phyloP scores from a whole-genome alignment of 1,140 invertebrate genomes.

The Cydia fagiglandana region DNA sequence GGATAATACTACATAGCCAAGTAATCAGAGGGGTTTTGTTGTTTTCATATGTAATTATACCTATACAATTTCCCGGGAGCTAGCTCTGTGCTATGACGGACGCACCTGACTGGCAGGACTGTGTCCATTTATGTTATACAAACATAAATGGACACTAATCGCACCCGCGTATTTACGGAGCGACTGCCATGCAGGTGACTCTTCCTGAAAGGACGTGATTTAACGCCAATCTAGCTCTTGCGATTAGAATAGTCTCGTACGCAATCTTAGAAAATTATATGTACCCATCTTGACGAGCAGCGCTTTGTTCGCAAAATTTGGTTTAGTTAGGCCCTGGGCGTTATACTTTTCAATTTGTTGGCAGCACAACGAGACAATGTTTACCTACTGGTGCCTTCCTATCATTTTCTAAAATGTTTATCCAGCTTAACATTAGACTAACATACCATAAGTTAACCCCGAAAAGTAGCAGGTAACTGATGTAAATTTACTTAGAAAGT shows the following conservation, averaged over 20 bases:
- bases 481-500: no score
- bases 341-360: no score
- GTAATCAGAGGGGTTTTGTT: not conserved
- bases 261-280: not conserved
- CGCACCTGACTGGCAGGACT: conserved; percentile 26
- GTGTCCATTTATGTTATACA: no score
- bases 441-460: no score
- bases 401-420: no score
- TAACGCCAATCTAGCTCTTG: conserved; percentile 1
- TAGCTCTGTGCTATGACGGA: conserved; percentile 36
- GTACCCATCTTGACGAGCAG: not conserved
- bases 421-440: no score
- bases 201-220: conserved; percentile 14
- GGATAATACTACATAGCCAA: not conserved
- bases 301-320: not conserved
- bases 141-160: conserved; percentile 62
- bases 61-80: not conserved
- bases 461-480: no score
- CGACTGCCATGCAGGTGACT: not conserved
- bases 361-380: no score
- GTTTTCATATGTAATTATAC: not conserved
- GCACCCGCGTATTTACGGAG: conserved; percentile 33
- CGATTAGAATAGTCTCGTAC: not conserved
- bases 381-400: no score
- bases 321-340: no score